phyloP scores from a whole-genome alignment of 2,888 invertebrate genomes.

The Tetragnatha montana region DNA sequence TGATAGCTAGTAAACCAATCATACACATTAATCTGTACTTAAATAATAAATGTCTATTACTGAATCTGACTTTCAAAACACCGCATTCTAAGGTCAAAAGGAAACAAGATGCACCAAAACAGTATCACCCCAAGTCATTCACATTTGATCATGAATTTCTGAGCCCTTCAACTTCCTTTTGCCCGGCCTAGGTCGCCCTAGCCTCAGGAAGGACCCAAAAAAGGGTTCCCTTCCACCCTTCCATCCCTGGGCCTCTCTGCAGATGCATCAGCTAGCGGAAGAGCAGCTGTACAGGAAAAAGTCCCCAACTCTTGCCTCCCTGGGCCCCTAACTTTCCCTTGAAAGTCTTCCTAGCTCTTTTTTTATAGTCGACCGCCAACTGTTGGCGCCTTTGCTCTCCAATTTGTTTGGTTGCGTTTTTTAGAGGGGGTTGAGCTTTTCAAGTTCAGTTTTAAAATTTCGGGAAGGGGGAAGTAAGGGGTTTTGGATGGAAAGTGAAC shows the following conservation, averaged over 20 bases:
- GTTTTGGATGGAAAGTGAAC: constrained; percentile 62
- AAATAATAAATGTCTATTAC: too few species aligned
- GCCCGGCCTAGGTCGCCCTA: constrained; percentile 48
- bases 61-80: neutral
- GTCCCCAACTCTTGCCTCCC: constrained; percentile 67
- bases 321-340: constrained; percentile 50
- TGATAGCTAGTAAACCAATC: neutral
- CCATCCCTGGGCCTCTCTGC: constrained; percentile 29
- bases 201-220: constrained; percentile 27
- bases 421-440: constrained; percentile 60
- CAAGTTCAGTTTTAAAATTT: constrained; percentile 68
- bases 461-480: constrained; percentile 18
- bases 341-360: constrained; percentile 15
- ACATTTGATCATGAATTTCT: constrained; percentile 56
- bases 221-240: constrained; percentile 52
- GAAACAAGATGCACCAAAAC: neutral
- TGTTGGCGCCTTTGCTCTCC: constrained; percentile 24
- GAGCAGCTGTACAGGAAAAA: constrained; percentile 70
- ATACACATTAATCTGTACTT: too few species aligned
- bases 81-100: neutral
- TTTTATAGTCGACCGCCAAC: constrained; percentile 31
- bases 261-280: constrained; percentile 55
- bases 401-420: constrained; percentile 52
- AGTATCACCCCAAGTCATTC: constrained; percentile 43
- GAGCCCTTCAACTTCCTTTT: constrained; percentile 14